These are phyloP conservation scores for Muscicapa adusta DNA, from an alignment of 2,113 vertebrate species.

Conservation along the genomic window DNA sequence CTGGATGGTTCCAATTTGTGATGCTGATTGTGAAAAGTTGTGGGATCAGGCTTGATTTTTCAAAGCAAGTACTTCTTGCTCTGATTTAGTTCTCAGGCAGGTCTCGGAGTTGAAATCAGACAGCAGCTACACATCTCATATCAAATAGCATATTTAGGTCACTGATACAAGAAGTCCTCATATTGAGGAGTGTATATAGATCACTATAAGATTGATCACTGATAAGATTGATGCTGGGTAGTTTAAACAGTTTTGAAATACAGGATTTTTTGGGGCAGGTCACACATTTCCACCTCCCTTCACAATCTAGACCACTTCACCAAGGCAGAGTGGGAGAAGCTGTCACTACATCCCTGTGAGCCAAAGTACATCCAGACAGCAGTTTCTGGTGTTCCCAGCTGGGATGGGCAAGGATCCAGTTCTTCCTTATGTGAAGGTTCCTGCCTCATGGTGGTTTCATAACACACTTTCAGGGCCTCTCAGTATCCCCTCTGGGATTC, in stretches of 20 bases:
- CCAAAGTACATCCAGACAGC: background rate
- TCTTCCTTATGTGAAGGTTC: background rate
- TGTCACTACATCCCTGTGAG: background rate
- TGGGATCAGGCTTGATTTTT: background rate
- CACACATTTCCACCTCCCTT: background rate
- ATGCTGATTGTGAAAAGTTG: background rate
- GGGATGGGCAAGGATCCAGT: background rate
- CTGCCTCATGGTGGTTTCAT: background rate
- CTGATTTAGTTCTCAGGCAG: background rate
- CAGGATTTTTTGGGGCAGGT: background rate
- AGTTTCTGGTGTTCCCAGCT: fast-evolving
- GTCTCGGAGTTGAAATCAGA: background rate
- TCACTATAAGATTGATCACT: background rate
- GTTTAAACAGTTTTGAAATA: background rate
- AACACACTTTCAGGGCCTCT: background rate
- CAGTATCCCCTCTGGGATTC: background rate
- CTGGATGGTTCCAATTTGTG: background rate
- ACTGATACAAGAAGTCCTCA: background rate
- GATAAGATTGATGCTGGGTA: background rate
- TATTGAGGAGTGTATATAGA: background rate
- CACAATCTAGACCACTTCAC: background rate
- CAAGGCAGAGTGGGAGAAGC: background rate
- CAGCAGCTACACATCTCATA: fast-evolving
- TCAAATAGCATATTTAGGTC: background rate
- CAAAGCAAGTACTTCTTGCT: background rate